Evolutionary conservation across 2,888 invertebrate genomes (phyloP).

Genomic region (Caradrina clavipalpis): DNA sequence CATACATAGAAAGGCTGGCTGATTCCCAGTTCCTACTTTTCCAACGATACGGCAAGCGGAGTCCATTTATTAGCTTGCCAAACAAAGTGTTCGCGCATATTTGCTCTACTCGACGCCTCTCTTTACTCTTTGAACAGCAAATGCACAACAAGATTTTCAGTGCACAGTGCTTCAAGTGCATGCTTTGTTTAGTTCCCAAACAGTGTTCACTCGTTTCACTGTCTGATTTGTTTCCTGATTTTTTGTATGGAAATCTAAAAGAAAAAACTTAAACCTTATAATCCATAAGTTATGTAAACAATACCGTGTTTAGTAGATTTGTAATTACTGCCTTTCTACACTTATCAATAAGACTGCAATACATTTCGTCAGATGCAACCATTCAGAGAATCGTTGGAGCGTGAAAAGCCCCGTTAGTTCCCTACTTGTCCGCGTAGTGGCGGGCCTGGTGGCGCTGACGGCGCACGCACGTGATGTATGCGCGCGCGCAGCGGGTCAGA

Average conservation of each 20-base stretch:
- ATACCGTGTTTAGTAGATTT: constrained; percentile 47
- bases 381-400: constrained; percentile 77
- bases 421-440: constrained; percentile 71
- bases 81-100: constrained; percentile 45
- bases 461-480: constrained; percentile 85
- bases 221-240: constrained; percentile 36
- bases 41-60: constrained; percentile 28
- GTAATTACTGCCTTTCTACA: constrained; percentile 57
- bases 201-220: constrained; percentile 31
- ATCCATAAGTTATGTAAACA: constrained; percentile 41
- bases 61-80: constrained; percentile 37
- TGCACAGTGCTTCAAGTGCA: constrained; percentile 10
- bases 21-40: constrained; percentile 13
- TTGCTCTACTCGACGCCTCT: constrained; percentile 28
- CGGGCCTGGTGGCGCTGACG: constrained; percentile 81
- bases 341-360: constrained; percentile 56
- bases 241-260: constrained; percentile 10
- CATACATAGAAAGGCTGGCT: constrained; percentile 3
- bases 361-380: constrained; percentile 66
- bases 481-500: constrained; percentile 84
- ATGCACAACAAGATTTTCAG: constrained; percentile 48
- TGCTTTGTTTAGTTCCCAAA: constrained; percentile 45
- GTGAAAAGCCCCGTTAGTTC: constrained; percentile 85
- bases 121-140: constrained; percentile 15
- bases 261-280: constrained; percentile 15